Percentiles rank a stretch among this genome's conserved stretches.
phyloP scores from a whole-genome alignment of 1,140 invertebrate genomes.

The Lepidotrigona ventralis region DNA sequence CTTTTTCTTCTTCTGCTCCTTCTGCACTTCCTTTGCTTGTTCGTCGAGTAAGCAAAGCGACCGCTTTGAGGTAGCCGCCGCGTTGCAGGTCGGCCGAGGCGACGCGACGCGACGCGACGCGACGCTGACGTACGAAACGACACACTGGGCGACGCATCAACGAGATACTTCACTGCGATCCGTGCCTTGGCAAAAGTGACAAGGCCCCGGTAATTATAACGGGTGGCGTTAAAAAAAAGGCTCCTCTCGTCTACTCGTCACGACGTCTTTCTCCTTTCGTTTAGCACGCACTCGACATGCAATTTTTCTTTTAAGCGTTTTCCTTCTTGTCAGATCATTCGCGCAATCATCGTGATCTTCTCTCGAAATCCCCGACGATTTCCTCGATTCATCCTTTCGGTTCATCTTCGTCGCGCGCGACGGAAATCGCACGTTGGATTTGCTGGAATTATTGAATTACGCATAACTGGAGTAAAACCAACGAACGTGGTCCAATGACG shows the following conservation, averaged over 20 bases:
- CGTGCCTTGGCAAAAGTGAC: constrained; percentile 59
- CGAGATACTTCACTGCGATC: constrained; percentile 51
- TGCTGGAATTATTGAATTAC: background rate
- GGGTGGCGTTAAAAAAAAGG: constrained; percentile 69
- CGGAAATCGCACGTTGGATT: background rate
- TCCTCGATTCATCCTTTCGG: background rate
- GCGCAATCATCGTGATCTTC: background rate
- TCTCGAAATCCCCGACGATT: background rate
- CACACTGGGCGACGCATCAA: constrained; percentile 40
- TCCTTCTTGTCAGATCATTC: background rate
- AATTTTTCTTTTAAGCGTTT: background rate
- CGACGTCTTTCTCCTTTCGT: constrained; percentile 5
- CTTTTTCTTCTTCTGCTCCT: constrained; percentile 3
- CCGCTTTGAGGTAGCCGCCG: constrained; percentile 69
- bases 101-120: background rate
- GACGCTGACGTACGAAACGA: background rate
- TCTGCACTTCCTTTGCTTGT: constrained; percentile 20
- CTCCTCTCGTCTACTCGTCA: constrained; percentile 43
- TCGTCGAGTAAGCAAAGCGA: constrained; percentile 35
- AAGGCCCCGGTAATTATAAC: constrained; percentile 69
- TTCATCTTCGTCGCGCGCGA: background rate
- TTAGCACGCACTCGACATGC: background rate
- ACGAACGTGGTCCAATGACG: background rate
- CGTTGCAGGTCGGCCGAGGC: background rate
- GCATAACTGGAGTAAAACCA: background rate